A percentile compares a stretch with the other conserved stretches of the same genome.
Conservation (phyloP, 2,113 vertebrate species). For the Euleptes europaea region DNA sequence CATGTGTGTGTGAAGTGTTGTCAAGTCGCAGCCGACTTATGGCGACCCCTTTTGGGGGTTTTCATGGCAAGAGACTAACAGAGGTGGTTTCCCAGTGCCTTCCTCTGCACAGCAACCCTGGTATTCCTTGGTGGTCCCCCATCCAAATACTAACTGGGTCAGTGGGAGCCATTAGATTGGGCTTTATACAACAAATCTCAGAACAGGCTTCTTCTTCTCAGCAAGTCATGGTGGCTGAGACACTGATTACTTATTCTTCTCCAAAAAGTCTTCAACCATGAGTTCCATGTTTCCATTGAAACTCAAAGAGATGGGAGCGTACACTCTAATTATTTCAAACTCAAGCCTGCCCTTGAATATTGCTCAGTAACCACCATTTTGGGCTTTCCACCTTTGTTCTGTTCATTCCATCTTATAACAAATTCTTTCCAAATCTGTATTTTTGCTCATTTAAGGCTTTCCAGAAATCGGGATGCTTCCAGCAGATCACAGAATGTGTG, state of each 20-base stretch:
- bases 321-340: background rate
- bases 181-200: too few species aligned
- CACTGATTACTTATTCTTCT: background rate
- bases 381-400: background rate
- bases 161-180: background rate
- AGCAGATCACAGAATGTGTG: background rate
- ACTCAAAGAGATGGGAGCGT: background rate
- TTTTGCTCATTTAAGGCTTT: background rate
- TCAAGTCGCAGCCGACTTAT: too few species aligned
- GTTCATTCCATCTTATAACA: background rate
- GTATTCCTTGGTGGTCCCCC: too few species aligned
- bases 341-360: background rate
- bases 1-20: too few species aligned
- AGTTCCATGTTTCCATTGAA: background rate
- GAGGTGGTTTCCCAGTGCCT: too few species aligned
- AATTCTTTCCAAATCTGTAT: background rate
- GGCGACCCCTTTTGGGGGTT: too few species aligned
- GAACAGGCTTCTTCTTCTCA: background rate
- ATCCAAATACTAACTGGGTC: too few species aligned
- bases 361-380: background rate
- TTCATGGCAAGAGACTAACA: too few species aligned
- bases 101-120: too few species aligned
- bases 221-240: background rate
- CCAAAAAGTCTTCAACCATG: background rate
- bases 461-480: background rate